Evolutionary conservation across 2,797 vertebrate species (phyloP), one percentile per base, ranked within the genome.

Genomic region (Xenops minutus): DNA sequence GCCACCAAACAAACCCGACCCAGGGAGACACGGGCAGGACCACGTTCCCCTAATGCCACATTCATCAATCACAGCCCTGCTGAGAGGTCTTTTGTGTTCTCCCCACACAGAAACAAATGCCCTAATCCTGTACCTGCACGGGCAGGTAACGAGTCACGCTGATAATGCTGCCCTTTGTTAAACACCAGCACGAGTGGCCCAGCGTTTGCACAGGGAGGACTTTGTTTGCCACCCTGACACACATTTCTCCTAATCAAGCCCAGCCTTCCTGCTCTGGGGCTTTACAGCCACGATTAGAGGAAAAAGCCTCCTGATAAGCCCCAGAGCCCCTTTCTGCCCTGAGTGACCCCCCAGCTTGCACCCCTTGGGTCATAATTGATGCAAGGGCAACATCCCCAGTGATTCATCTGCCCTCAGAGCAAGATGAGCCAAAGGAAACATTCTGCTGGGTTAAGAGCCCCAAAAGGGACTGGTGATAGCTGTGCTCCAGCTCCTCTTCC

Each of bases 371-470:
- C 17, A 6, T 5, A n/a, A 54, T 21, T 1, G 2, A 12, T 12
- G 46, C 12, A 1, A 29, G 19, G 39, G 18, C 27, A 73, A 12
- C 54, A 58, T 4, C 19, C 43, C 9, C 5, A 0, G 44, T 0
- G 8, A 74, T 20, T 46, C 10, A 2, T 6, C 37, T 48, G 44
- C 9, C 36, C 23, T 44, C 9, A 3, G 81, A 37, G 59, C 87
- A 80, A 83, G 96, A 37, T 26, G 30, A 6, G 18, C 20, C 58
- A 46, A 75, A 85, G 76, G 12, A 52, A 97, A 69, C 96, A 92
- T 89, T 67, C 87, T 96, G 95, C 92, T 91, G 92, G 81, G 82
- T 92, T 93, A 95, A 54, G 85, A 89, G 77, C 66, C 87, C 93
- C 69, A 59, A 95, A 93, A 56, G 22, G 80, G 90, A 95, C 64